These are phyloP conservation scores for Vanacampus margaritifer DNA, from an alignment of 2,113 vertebrate genomes.

Conservation along the genomic window DNA sequence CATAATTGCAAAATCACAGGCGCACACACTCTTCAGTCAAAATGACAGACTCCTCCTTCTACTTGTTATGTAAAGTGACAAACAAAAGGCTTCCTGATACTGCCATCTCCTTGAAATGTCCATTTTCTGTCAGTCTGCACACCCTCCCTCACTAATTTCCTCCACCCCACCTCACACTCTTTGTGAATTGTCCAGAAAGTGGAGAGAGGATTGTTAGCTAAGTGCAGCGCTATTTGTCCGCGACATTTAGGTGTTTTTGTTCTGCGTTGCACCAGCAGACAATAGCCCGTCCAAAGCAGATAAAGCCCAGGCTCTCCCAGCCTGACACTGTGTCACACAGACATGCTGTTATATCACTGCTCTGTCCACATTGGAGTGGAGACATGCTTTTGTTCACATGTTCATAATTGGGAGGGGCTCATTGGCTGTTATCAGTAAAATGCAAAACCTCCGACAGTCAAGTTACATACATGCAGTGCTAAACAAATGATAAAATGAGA, in stretches of 20 bases:
- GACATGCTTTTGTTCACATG: not conserved
- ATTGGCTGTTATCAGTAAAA: not conserved
- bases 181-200: slow-evolving; percentile 51
- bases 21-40: slow-evolving; percentile 24
- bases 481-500: too few species aligned
- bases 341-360: slow-evolving; percentile 26
- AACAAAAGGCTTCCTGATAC: slow-evolving; percentile 55
- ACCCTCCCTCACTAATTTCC: slow-evolving; percentile 7
- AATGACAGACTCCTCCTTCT: slow-evolving; percentile 29
- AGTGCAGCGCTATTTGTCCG: slow-evolving; percentile 41
- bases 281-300: slow-evolving; percentile 35
- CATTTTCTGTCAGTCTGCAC: not conserved
- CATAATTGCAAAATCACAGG: slow-evolving; percentile 37
- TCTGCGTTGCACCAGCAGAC: slow-evolving; percentile 43
- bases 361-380: not conserved
- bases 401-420: not conserved
- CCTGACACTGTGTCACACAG: slow-evolving; percentile 31
- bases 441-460: not conserved
- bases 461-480: too few species aligned
- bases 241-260: slow-evolving; percentile 65
- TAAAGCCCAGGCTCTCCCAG: slow-evolving; percentile 25
- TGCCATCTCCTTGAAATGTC: slow-evolving; percentile 33
- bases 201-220: slow-evolving; percentile 50
- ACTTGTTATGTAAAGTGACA: slow-evolving; percentile 41
- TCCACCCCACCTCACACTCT: slow-evolving; percentile 19